Conservation (phyloP, 2,888 invertebrate genomes). For the Drosophila prolongata region DNA sequence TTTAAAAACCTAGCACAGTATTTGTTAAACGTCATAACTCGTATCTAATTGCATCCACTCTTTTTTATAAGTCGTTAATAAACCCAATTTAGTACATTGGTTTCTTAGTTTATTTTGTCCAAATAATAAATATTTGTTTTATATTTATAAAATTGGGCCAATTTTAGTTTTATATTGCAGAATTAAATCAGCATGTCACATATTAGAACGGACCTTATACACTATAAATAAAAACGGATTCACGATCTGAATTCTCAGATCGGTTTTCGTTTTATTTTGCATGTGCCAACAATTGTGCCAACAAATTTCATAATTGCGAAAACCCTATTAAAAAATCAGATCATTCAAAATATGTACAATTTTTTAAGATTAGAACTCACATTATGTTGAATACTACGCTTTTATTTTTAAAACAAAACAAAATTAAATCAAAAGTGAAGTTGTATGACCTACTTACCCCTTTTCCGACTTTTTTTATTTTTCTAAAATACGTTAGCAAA, state of each 20-base stretch:
- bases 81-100: background rate
- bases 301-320: background rate
- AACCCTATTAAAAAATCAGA: background rate
- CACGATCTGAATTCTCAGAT: background rate
- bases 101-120: background rate
- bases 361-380: background rate
- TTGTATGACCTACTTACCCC: slow-evolving; percentile 5
- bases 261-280: background rate
- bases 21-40: background rate
- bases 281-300: background rate
- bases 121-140: background rate
- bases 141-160: background rate
- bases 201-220: background rate
- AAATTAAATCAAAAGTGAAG: background rate
- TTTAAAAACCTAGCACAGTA: background rate
- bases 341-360: background rate
- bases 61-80: background rate
- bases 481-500: slow-evolving; percentile 86
- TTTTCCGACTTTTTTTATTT: slow-evolving; percentile 26
- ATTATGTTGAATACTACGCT: background rate
- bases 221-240: too few species aligned
- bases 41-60: slow-evolving; percentile 13
- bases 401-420: background rate
- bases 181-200: background rate
- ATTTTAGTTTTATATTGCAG: background rate